Conservation (phyloP, 2,888 invertebrate species). For the Lucinisca nassula region DNA sequence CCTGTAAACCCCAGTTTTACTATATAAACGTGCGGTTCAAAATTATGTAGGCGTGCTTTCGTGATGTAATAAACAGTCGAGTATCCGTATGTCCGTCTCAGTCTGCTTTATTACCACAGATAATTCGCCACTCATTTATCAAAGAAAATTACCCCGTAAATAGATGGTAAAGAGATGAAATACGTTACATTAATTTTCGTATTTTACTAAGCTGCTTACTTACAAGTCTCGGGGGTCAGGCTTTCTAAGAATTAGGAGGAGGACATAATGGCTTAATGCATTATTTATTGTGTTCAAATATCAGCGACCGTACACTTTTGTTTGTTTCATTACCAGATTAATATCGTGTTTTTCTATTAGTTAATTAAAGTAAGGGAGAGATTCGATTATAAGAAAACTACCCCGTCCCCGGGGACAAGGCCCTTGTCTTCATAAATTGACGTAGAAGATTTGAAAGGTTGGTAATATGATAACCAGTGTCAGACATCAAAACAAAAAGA, state of each 20-base stretch:
- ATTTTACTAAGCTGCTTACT: conserved; percentile 8
- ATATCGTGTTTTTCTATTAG: conserved; percentile 42
- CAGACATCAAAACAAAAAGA: neutral
- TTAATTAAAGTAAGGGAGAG: conserved; percentile 23
- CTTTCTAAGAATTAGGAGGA: conserved; percentile 28
- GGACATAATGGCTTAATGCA: conserved; percentile 42
- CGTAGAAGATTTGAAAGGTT: neutral
- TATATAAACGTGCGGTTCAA: no score
- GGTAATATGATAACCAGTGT: neutral
- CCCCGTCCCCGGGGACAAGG: neutral
- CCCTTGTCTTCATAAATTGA: conserved; percentile 4
- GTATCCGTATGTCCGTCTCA: neutral
- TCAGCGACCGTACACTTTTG: conserved; percentile 42
- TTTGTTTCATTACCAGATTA: conserved; percentile 56
- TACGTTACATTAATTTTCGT: conserved; percentile 17
- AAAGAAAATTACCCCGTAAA: conserved; percentile 16
- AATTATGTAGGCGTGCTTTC: no score
- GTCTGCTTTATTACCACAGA: neutral
- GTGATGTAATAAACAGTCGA: no score
- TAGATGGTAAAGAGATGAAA: conserved; percentile 17
- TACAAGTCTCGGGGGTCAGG: conserved; percentile 19
- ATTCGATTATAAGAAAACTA: conserved; percentile 19
- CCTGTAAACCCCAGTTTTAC: no score
- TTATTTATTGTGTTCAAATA: conserved; percentile 67
- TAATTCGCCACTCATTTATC: conserved; percentile 5